Conservation (phyloP, 1,140 invertebrate species). For the Anastrepha ludens region DNA sequence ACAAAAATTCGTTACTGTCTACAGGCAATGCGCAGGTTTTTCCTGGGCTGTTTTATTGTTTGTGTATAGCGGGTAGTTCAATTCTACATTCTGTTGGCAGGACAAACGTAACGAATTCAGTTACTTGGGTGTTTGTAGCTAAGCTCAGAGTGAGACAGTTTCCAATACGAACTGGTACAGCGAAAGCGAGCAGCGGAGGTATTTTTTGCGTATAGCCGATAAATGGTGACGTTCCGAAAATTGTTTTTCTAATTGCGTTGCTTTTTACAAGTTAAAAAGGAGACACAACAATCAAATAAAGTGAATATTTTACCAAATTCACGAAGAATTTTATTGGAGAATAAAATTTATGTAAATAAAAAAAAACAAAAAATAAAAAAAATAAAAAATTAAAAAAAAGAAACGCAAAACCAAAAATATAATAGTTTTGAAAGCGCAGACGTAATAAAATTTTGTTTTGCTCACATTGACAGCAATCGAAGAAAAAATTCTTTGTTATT, state of each 20-base stretch:
- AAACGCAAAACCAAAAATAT: not conserved
- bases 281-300: not conserved
- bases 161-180: conserved; percentile 1
- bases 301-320: not conserved
- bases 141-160: conserved; percentile 33
- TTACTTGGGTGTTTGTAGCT: not conserved
- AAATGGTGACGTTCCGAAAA: not conserved
- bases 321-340: not conserved
- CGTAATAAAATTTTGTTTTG: conserved; percentile 42
- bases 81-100: not conserved
- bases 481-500: not conserved
- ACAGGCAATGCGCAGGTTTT: conserved; percentile 36
- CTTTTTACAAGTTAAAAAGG: not conserved
- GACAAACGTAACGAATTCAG: not conserved
- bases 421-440: conserved; percentile 14
- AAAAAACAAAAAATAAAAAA: not conserved
- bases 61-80: not conserved
- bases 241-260: not conserved
- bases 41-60: not conserved
- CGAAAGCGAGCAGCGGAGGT: conserved; percentile 5
- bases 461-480: conserved; percentile 4
- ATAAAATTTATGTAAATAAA: not conserved
- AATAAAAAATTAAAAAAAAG: conserved; percentile 3
- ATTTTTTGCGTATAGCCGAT: not conserved
- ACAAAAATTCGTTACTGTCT: not conserved